A percentile compares a stretch with the other conserved stretches of the same genome.
Conservation (phyloP, 2,797 vertebrate genomes). For the Tragopan temminckii region DNA sequence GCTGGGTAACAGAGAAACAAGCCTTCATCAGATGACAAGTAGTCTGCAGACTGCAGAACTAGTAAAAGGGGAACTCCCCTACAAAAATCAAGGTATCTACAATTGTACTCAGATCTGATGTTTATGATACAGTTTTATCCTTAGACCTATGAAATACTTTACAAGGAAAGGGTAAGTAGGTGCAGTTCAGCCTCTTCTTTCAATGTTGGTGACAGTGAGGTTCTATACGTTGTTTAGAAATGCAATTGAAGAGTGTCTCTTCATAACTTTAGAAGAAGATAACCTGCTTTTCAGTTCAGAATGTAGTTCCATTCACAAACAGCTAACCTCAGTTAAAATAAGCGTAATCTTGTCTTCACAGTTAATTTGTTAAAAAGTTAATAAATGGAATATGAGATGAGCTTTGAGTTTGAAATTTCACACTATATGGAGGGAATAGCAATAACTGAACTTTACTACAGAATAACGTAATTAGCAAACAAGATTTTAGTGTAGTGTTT, state of each 20-base stretch:
- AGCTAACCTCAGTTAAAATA: not conserved
- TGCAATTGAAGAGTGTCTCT: not conserved
- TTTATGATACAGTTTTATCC: not conserved
- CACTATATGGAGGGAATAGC: not conserved
- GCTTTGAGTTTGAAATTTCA: not conserved
- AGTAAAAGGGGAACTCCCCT: not conserved
- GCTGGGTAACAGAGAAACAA: not conserved
- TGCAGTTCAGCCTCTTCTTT: not conserved
- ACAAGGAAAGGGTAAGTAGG: not conserved
- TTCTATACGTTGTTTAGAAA: not conserved
- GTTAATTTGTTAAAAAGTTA: not conserved
- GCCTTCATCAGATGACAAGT: not conserved
- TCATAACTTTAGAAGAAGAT: not conserved
- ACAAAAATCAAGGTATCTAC: not conserved
- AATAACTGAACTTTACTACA: not conserved
- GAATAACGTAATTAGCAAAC: not conserved
- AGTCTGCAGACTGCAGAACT: not conserved
- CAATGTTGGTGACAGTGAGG: accelerated
- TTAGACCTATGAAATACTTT: not conserved
- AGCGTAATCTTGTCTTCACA: not conserved
- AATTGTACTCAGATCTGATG: not conserved
- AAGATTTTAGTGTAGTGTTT: not conserved
- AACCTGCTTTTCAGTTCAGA: not conserved
- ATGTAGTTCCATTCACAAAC: not conserved
- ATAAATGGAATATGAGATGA: not conserved